Percentiles rank a stretch among this genome's conserved stretches.
phyloP scores from a whole-genome alignment of 2,113 vertebrate species.

The Dinomys branickii region DNA sequence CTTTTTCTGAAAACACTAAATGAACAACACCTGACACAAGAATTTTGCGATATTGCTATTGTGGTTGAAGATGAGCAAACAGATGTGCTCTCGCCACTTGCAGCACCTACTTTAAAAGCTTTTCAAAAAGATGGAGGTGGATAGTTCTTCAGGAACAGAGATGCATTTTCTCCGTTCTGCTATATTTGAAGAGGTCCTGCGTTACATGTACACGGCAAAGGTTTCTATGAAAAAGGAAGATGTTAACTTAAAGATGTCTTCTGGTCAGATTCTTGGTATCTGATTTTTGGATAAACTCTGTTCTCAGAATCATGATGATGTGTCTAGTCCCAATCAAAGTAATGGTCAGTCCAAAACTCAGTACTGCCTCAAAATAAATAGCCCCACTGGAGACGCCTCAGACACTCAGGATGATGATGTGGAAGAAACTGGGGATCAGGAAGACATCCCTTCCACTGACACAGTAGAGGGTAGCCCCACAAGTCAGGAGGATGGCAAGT shows the following conservation, averaged over 20 bases:
- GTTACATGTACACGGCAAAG: slow-evolving; percentile 99
- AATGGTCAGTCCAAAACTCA: slow-evolving; percentile 90
- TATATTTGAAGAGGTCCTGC: slow-evolving; percentile 98
- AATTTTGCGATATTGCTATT: slow-evolving; percentile 76
- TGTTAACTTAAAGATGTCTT: slow-evolving; percentile 99
- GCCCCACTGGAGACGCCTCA: slow-evolving; percentile 88
- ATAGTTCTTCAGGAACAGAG: slow-evolving; percentile 97
- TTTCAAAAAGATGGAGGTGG: slow-evolving; percentile 97
- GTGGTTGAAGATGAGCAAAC: too few relatives aligned
- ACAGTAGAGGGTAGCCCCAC: slow-evolving; percentile 91
- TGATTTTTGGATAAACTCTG: too few relatives aligned
- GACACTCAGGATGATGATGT: slow-evolving; percentile 91
- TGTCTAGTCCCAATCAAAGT: slow-evolving; percentile 93
- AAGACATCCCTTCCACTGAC: slow-evolving; percentile 91
- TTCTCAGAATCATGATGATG: slow-evolving; percentile 97
- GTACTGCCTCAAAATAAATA: slow-evolving; percentile 92
- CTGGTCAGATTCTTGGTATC: slow-evolving; percentile 97
- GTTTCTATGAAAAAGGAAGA: slow-evolving; percentile 98
- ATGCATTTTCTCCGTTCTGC: slow-evolving; percentile 97
- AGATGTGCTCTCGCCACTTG: too few relatives aligned
- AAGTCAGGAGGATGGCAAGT: slow-evolving; percentile 92
- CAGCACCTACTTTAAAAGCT: slow-evolving; percentile 88
- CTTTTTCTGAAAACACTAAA: slow-evolving; percentile 96
- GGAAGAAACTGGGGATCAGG: slow-evolving; percentile 97
- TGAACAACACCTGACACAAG: slow-evolving; percentile 94